phyloP scores from a whole-genome alignment of 2,113 vertebrate genomes.

The Solea solea region DNA sequence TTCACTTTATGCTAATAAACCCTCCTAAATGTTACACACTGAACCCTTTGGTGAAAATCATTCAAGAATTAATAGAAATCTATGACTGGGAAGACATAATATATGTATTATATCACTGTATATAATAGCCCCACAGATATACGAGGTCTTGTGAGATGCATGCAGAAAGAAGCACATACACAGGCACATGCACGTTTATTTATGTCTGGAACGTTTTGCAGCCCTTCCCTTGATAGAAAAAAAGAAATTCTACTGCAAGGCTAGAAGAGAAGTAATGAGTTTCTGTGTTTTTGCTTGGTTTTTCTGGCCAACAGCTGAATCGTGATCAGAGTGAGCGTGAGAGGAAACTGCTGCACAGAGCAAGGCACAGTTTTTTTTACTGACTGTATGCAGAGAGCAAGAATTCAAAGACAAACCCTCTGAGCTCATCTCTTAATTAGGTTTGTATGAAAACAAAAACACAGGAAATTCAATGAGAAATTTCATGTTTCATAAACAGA shows the following conservation, averaged over 20 bases:
- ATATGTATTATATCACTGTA: neutral
- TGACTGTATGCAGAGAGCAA: slow-evolving; percentile 51
- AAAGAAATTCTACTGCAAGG: slow-evolving; percentile 44
- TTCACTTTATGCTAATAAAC: no score
- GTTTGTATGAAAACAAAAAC: slow-evolving; percentile 50
- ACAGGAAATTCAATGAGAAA: slow-evolving; percentile 48
- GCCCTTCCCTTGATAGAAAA: slow-evolving; percentile 15
- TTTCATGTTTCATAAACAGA: slow-evolving; percentile 13
- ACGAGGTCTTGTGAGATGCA: slow-evolving; percentile 13
- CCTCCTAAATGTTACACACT: no score
- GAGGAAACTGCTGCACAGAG: no score
- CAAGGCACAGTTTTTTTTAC: slow-evolving; percentile 31
- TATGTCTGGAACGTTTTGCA: slow-evolving; percentile 37
- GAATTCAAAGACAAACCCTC: slow-evolving; percentile 60
- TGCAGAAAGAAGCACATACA: slow-evolving; percentile 1
- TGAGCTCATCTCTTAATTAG: slow-evolving; percentile 56
- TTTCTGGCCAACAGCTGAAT: slow-evolving; percentile 71
- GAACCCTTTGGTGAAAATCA: neutral
- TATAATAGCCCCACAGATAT: neutral
- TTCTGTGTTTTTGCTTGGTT: slow-evolving; percentile 52
- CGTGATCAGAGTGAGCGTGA: slow-evolving; percentile 49
- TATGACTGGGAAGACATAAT: neutral
- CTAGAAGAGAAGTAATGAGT: slow-evolving; percentile 64
- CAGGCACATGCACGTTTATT: slow-evolving; percentile 11
- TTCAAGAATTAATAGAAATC: neutral